A percentile compares a stretch with the other conserved stretches of the same genome.
Conservation (phyloP, 2,888 invertebrate genomes). For the Euclidia mi region DNA sequence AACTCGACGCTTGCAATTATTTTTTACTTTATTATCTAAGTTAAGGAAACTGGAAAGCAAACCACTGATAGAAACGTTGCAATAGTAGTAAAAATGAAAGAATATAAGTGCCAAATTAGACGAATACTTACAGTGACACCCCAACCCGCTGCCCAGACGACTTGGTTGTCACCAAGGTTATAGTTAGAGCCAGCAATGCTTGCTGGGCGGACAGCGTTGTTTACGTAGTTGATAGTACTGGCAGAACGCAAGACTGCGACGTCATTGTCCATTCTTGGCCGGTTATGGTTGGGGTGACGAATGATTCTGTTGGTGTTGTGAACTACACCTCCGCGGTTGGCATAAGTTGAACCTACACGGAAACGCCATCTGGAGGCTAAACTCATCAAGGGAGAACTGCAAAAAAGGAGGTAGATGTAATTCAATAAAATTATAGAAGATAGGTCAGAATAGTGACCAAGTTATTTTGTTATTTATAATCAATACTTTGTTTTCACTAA, state of each 20-base stretch:
- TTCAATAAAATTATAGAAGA: too few relatives aligned
- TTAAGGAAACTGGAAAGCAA: too few relatives aligned
- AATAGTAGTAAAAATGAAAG: too few relatives aligned
- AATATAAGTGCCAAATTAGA: too few relatives aligned
- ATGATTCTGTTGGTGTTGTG: slow-evolving; percentile 44
- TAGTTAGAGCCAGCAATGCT: slow-evolving; percentile 66
- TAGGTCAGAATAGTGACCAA: too few relatives aligned
- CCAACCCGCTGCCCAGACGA: slow-evolving; percentile 72
- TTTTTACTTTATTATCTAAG: too few relatives aligned
- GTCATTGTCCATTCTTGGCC: slow-evolving; percentile 60
- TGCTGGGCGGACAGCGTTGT: slow-evolving; percentile 47
- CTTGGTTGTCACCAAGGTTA: slow-evolving; percentile 58
- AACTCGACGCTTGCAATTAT: too few relatives aligned
- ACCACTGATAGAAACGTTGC: too few relatives aligned
- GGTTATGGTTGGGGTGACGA: slow-evolving; percentile 69
- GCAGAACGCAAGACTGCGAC: slow-evolving; percentile 67
- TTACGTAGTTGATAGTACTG: slow-evolving; percentile 13
- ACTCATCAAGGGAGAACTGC: neutral
- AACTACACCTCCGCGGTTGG: slow-evolving; percentile 66
- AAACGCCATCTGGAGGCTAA: slow-evolving; percentile 47
- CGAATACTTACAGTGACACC: slow-evolving; percentile 61
- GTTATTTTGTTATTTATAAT: too few relatives aligned
- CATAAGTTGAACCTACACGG: slow-evolving; percentile 66
- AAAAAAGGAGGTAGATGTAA: too few relatives aligned
- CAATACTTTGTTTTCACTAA: too few relatives aligned